A percentile compares a stretch with the other conserved stretches of the same genome.
These are phyloP conservation scores for Cyphomyrmex costatus DNA, from an alignment of 1,140 invertebrate species.

Conservation along the genomic window DNA sequence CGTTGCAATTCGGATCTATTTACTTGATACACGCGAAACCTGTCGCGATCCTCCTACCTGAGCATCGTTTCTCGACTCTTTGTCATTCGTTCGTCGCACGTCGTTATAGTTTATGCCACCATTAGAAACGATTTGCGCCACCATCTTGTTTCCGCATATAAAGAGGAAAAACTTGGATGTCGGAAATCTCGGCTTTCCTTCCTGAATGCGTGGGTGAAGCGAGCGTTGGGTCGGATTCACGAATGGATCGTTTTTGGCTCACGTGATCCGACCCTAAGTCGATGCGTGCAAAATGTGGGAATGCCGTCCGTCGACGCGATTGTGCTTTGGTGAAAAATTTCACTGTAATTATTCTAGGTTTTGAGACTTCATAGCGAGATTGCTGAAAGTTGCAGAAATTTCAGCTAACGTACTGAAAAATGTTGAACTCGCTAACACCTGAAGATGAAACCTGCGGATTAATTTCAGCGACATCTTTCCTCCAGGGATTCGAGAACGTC, in stretches of 20 bases:
- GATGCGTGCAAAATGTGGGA: no score
- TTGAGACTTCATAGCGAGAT: no score
- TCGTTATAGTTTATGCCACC: slow-evolving; percentile 50
- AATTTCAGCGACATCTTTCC: no score
- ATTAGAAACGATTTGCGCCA: slow-evolving; percentile 69
- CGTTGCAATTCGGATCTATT: no score
- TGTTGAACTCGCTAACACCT: no score
- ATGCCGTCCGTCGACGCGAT: no score
- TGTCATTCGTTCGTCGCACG: background rate
- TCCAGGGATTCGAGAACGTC: background rate
- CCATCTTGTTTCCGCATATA: slow-evolving; percentile 71
- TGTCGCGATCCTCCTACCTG: slow-evolving; percentile 38
- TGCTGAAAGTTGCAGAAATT: no score
- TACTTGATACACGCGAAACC: slow-evolving; percentile 35
- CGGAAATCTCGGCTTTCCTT: background rate
- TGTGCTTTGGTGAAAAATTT: no score
- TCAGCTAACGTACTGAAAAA: no score
- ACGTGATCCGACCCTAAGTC: background rate
- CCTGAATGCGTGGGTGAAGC: no score
- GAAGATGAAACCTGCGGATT: no score
- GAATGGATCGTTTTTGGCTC: background rate
- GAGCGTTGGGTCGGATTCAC: background rate
- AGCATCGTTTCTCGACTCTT: background rate
- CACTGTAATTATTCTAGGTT: no score
- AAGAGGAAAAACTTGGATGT: slow-evolving; percentile 44